Evolutionary conservation across 1,140 invertebrate genomes (phyloP), one percentile per base, ranked within the genome.

Genomic region (Penaeus chinensis): DNA sequence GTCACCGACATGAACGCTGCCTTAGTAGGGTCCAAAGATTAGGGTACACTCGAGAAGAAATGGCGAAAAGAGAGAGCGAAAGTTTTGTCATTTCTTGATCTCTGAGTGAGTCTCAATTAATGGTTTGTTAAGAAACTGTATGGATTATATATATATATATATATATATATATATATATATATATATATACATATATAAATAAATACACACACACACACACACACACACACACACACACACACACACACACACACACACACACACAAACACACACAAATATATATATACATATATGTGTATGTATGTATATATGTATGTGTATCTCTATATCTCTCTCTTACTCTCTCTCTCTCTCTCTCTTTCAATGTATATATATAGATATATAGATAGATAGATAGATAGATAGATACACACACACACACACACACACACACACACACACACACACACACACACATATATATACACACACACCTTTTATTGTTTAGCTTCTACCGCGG

Each of bases 211-310:
- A 69, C 32, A n/a, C n/a, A 24, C n/a, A 71, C 24, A n/a, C n/a
- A 71, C 24, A 71, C n/a, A 71, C 24, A 71, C 24, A 71, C n/a
- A 71, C 24, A 71, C 24, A 71, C 24, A 24, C 32, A 74, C 32
- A 24, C 10, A 74, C n/a, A 24, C n/a, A 71, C 24, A n/a, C n/a
- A 71, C 24, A 71, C n/a, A 71, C 24, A 71, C 24, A 71, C n/a
- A 71, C 24, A 71, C 24, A 71, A 19, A 24, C 32, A 74, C 32
- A 24, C 10, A 74, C 32, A 24, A 32, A 32, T 74, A 32, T 27
- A 74, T 32, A 74, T 74, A 74, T 74, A 74, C 32, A 24, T 74
- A 74, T 32, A 74, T 74, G 32, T 32, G 32, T 74, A 32, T 74
- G 32, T 32, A 74, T 74, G 10, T 74, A 74, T 74, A 74, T 74